Percentiles rank a stretch among this genome's conserved stretches.
These are phyloP conservation scores for Cyanistes caeruleus DNA, from an alignment of 2,113 vertebrate genomes.

Conservation along the genomic window DNA sequence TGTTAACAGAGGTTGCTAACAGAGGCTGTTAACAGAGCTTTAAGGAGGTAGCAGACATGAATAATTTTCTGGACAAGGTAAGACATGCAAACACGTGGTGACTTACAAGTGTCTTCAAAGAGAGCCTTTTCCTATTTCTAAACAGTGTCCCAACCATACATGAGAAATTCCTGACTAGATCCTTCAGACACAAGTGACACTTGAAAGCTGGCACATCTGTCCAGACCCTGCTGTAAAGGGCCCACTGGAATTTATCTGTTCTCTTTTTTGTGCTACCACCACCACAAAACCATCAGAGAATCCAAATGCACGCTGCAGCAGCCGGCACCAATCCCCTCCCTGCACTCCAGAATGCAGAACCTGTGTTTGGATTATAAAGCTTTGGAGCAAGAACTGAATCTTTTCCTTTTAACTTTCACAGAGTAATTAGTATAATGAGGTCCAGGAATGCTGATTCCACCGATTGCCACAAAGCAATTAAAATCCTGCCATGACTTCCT, in stretches of 20 bases:
- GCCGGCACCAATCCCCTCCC: not conserved
- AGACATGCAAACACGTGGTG: not conserved
- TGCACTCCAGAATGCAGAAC: not conserved
- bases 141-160: not conserved
- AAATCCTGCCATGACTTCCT: not conserved
- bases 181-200: not conserved
- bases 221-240: not conserved
- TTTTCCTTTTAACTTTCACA: not conserved
- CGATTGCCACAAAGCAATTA: accelerated
- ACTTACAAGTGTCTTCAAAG: not conserved
- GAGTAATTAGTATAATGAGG: not conserved
- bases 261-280: not conserved
- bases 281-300: not conserved
- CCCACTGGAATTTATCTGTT: not conserved
- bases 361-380: not conserved
- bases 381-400: not conserved
- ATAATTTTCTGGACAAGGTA: not conserved
- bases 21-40: not conserved
- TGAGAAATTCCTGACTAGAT: not conserved
- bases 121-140: not conserved
- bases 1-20: not conserved
- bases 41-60: not conserved
- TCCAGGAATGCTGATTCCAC: not conserved
- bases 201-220: not conserved
- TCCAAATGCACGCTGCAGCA: not conserved